Percentiles rank a stretch among this genome's conserved stretches.
These are phyloP conservation scores for Trilocha varians DNA, from an alignment of 2,888 invertebrate species.

Conservation along the genomic window DNA sequence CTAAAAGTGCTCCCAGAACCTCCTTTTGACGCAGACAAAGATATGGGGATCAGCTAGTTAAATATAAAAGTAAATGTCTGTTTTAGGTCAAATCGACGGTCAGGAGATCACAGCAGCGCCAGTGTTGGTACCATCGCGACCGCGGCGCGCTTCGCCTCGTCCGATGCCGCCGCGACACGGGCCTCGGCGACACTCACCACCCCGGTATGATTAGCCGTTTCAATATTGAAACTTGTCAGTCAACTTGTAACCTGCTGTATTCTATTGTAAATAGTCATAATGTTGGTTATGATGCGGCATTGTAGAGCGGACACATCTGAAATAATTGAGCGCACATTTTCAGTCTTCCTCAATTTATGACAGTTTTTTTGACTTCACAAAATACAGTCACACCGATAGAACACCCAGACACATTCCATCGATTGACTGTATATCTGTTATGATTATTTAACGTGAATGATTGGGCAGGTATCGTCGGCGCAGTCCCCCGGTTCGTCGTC, in stretches of 20 bases:
- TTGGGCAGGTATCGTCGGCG: conserved; percentile 61
- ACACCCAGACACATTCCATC: too few relatives aligned
- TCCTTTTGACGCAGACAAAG: too few relatives aligned
- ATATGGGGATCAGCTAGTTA: background rate
- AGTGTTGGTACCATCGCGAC: conserved; percentile 84
- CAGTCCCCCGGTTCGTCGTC: conserved; percentile 68
- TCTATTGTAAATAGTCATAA: too few relatives aligned
- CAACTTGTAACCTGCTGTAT: too few relatives aligned
- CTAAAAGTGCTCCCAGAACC: too few relatives aligned
- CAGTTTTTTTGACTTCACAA: too few relatives aligned
- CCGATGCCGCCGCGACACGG: conserved; percentile 72
- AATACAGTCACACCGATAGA: too few relatives aligned
- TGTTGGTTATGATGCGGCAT: too few relatives aligned
- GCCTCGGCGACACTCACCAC: conserved; percentile 69
- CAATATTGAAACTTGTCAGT: background rate
- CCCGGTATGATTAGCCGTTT: conserved; percentile 28
- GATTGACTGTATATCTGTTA: background rate
- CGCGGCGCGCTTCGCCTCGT: conserved; percentile 73
- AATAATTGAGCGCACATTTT: too few relatives aligned
- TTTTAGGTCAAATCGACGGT: conserved; percentile 91
- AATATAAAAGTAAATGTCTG: background rate
- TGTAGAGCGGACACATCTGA: too few relatives aligned
- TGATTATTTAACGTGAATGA: background rate
- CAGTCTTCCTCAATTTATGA: background rate
- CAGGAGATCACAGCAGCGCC: conserved; percentile 96